Percentiles rank a stretch among this genome's conserved stretches.
Evolutionary conservation across 1,140 invertebrate species (phyloP).

Genomic region (Drosophila sulfurigaster): DNA sequence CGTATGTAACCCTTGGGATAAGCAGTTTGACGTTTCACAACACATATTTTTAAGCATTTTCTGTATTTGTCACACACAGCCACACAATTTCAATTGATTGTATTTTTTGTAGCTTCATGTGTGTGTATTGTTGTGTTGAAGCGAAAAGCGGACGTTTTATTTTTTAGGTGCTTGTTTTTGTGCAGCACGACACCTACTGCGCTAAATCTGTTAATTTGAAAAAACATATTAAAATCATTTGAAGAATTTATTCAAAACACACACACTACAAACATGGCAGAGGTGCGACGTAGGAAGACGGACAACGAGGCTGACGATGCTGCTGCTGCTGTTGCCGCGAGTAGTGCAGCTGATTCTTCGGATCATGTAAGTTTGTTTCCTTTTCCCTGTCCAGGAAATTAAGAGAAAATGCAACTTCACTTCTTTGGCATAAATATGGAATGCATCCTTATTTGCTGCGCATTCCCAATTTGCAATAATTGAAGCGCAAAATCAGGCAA

Average conservation of each 20-base stretch:
- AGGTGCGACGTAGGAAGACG: slow-evolving; percentile 77
- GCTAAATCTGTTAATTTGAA: slow-evolving; percentile 31
- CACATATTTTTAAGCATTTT: not conserved
- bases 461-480: slow-evolving; percentile 62
- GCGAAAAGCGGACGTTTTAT: slow-evolving; percentile 29
- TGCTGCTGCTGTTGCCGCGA: slow-evolving; percentile 53
- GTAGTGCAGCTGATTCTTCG: slow-evolving; percentile 81
- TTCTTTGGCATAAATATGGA: slow-evolving; percentile 12
- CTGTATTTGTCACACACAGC: slow-evolving; percentile 17
- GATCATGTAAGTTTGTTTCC: slow-evolving; percentile 76
- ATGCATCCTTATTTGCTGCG: not conserved
- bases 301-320: slow-evolving; percentile 63
- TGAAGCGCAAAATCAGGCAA: slow-evolving; percentile 58
- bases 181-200: slow-evolving; percentile 38
- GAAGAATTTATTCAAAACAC: slow-evolving; percentile 18
- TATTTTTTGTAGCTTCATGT: slow-evolving; percentile 30
- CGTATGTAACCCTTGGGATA: not conserved
- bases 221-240: slow-evolving; percentile 38
- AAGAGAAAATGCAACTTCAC: slow-evolving; percentile 3
- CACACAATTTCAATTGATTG: slow-evolving; percentile 41
- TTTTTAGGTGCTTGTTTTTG: slow-evolving; percentile 41
- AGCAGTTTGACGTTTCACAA: not conserved
- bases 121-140: slow-evolving; percentile 30
- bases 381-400: slow-evolving; percentile 8
- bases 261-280: slow-evolving; percentile 49